A percentile compares a stretch with the other conserved stretches of the same genome.
Evolutionary conservation across 2,888 invertebrate genomes (phyloP).

Genomic region (Osedax frankpressi): DNA sequence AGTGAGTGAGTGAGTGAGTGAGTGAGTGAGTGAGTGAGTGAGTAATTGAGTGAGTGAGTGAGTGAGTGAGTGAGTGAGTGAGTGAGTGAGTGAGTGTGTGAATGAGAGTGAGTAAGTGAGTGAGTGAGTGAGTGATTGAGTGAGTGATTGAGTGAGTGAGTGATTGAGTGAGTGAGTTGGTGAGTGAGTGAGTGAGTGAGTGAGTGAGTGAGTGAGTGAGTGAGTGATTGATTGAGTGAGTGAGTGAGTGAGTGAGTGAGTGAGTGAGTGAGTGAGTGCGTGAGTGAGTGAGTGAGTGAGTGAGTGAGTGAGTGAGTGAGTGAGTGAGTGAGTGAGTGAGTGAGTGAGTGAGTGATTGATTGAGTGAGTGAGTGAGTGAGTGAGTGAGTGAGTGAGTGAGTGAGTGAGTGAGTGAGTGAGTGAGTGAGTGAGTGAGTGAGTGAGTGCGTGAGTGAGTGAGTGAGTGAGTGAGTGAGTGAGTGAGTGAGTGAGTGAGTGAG

Average conservation of each 20-base stretch:
- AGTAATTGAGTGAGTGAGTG: too few species aligned
- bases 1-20: background rate
- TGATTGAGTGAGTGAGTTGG: too few species aligned
- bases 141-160: too few species aligned
- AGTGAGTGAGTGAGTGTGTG: too few species aligned
- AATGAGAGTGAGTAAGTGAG: too few species aligned
- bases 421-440: constrained; percentile 12
- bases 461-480: background rate
- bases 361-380: constrained; percentile 15
- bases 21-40: constrained; percentile 11
- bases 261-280: too few species aligned
- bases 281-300: too few species aligned
- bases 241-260: background rate
- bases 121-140: too few species aligned
- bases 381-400: constrained; percentile 15
- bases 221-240: too few species aligned
- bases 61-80: constrained; percentile 12
- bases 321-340: constrained; percentile 12
- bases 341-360: too few species aligned
- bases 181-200: background rate
- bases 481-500: background rate
- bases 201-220: constrained; percentile 2
- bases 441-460: too few species aligned
- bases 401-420: constrained; percentile 12
- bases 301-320: constrained; percentile 13